Conservation (phyloP, 2,888 invertebrate species). For the Sphaerophoria taeniata region DNA sequence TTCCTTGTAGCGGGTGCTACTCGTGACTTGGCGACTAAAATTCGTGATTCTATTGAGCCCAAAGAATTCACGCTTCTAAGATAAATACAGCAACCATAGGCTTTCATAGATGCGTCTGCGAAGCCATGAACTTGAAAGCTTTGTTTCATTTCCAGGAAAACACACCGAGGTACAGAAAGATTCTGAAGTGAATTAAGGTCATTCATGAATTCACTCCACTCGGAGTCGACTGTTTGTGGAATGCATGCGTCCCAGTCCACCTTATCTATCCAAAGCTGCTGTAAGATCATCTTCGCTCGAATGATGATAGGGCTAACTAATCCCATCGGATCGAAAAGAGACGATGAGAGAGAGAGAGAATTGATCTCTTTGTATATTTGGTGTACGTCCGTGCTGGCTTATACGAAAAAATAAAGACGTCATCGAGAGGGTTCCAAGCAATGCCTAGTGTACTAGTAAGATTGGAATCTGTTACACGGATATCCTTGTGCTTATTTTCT, state of each 20-base stretch:
- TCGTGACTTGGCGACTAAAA: constrained; percentile 63
- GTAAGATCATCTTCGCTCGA: constrained; percentile 63
- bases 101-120: constrained; percentile 46
- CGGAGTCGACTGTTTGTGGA: constrained; percentile 1
- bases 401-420: constrained; percentile 23
- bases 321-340: constrained; percentile 64
- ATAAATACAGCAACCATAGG: constrained; percentile 64
- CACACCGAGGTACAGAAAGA: constrained; percentile 36
- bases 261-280: constrained; percentile 62
- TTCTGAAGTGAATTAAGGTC: constrained; percentile 18
- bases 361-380: constrained; percentile 3
- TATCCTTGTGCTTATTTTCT: background rate
- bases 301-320: constrained; percentile 62
- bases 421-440: constrained; percentile 17
- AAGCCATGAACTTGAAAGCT: constrained; percentile 32
- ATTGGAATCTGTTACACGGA: background rate
- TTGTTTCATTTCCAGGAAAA: background rate
- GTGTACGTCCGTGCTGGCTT: background rate
- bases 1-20: constrained; percentile 62
- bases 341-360: constrained; percentile 32
- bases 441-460: constrained; percentile 35
- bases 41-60: constrained; percentile 20
- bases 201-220: constrained; percentile 32
- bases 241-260: constrained; percentile 44
- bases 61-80: constrained; percentile 27